phyloP scores from a whole-genome alignment of 2,113 vertebrate genomes.

The zebrafish (Danio rerio) region GRCz12tu NC_133196.1:2266001-2266500 shows the following conservation, averaged over 20 bases:
- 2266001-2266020: neutral
- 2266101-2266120: conserved; percentile 83
- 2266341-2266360: neutral
- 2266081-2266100: conserved; percentile 66
- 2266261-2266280: conserved; percentile 69
- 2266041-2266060: conserved; percentile 39
- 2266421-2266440: too few species aligned
- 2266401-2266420: neutral
- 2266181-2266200: conserved; percentile 79
- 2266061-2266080: conserved; percentile 62
- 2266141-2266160: conserved; percentile 83
- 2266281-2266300: conserved; percentile 73
- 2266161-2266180: conserved; percentile 76
- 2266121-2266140: conserved; percentile 82
- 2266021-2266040: neutral
- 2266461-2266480: too few species aligned
- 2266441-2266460: too few species aligned
- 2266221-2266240: neutral
- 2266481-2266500: too few species aligned
- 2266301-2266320: conserved; percentile 37
- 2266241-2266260: neutral
- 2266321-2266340: neutral
- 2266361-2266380: neutral
- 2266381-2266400: neutral
- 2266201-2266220: conserved; percentile 75